Conservation (phyloP, 2,888 invertebrate genomes). For the Drosophila eohydei region DNA sequence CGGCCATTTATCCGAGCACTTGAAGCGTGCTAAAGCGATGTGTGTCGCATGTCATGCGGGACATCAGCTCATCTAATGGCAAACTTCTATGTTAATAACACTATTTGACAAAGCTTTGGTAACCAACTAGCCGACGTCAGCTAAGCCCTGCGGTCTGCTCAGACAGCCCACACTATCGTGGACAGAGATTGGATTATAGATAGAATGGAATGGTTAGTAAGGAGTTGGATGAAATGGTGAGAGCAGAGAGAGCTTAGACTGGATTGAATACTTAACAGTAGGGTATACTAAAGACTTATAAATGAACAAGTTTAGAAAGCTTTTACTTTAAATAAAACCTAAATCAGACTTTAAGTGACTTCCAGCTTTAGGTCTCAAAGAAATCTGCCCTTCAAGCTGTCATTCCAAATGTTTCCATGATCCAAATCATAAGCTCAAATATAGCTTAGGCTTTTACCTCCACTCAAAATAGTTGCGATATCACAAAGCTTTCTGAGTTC, state of each 20-base stretch:
- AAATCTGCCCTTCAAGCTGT: no score
- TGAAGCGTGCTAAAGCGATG: conserved; percentile 31
- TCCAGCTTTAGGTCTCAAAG: no score
- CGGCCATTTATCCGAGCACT: conserved; percentile 66
- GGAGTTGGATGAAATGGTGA: no score
- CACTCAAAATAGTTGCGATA: no score
- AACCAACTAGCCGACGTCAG: neutral
- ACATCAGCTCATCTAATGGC: conserved; percentile 31
- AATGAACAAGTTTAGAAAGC: no score
- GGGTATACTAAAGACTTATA: no score
- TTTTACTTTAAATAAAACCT: no score
- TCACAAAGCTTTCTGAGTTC: neutral
- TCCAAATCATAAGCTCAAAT: no score
- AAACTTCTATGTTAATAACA: conserved; percentile 11
- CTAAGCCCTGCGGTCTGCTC: neutral
- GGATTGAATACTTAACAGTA: no score
- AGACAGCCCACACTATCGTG: neutral
- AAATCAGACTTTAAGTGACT: no score
- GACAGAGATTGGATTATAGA: neutral
- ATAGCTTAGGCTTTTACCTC: no score
- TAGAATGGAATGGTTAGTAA: neutral
- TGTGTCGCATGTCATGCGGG: conserved; percentile 46
- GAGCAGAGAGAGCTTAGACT: neutral
- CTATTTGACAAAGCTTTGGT: neutral
- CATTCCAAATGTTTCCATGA: no score